These are phyloP conservation scores for Botia kubotai DNA, from an alignment of 2,797 vertebrate species.

Conservation along the genomic window DNA sequence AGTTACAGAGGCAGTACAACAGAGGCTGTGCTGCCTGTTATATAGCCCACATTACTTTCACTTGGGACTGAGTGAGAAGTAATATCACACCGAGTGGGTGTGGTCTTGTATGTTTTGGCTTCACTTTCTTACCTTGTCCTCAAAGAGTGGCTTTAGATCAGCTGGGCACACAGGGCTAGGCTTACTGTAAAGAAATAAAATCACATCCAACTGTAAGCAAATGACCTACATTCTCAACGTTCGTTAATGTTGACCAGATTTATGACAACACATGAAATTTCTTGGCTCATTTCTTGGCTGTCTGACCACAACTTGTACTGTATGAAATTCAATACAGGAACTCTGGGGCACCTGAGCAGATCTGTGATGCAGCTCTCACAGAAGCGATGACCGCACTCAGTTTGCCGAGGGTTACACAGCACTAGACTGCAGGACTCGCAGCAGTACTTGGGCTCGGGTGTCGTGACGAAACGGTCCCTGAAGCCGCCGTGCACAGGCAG, in stretches of 20 bases:
- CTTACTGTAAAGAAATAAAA: conserved; percentile 64
- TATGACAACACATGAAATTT: not conserved
- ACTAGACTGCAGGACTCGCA: conserved; percentile 93
- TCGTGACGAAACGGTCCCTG: conserved; percentile 88
- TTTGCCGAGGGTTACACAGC: conserved; percentile 92
- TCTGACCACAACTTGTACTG: not conserved
- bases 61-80: conserved; percentile 13
- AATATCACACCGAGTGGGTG: not conserved
- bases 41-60: conserved; percentile 28
- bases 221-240: not conserved
- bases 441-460: conserved; percentile 92
- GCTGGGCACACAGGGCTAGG: conserved; percentile 77
- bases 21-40: not conserved
- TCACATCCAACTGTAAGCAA: conserved; percentile 16
- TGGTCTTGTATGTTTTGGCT: conserved; percentile 31
- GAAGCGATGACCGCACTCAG: conserved; percentile 95
- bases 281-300: not conserved
- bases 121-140: conserved; percentile 76
- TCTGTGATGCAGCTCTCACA: conserved; percentile 91
- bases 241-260: not conserved
- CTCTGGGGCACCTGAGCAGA: conserved; percentile 82
- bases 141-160: conserved; percentile 78
- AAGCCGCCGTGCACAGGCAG: conserved; percentile 91
- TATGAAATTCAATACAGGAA: not conserved
- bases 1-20: not conserved